Evolutionary conservation across 30 jellyfish, hydroid and myxozoan species (phyloP).

Genomic region (Turritopsis dohrnii): DNA sequence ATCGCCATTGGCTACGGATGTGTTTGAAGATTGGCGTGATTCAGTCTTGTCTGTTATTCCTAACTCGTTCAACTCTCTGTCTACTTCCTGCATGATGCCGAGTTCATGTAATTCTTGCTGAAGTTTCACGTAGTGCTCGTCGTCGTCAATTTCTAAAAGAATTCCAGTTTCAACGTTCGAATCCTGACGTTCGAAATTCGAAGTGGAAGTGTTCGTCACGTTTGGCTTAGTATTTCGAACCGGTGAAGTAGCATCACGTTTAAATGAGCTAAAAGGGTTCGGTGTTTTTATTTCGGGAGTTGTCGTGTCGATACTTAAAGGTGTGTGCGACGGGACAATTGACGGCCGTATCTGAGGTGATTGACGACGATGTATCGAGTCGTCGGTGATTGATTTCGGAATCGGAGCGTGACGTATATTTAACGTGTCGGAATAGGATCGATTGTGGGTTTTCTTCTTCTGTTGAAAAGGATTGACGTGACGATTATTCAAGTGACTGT

Average conservation of each 20-base stretch:
- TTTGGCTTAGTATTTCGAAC: too few species aligned
- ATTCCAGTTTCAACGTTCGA: slow-evolving; percentile 39
- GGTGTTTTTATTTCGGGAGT: not conserved
- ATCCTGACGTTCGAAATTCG: slow-evolving; percentile 5
- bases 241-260: not conserved
- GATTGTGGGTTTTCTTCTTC: slow-evolving; percentile 52
- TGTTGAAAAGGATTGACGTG: slow-evolving; percentile 22
- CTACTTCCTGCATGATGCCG: slow-evolving; percentile 19
- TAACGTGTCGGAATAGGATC: slow-evolving; percentile 87
- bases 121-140: slow-evolving; percentile 37
- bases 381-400: not conserved
- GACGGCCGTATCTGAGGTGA: slow-evolving; percentile 28
- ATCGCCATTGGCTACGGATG: not conserved
- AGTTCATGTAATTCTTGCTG: slow-evolving; percentile 29
- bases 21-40: slow-evolving; percentile 16
- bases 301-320: not conserved
- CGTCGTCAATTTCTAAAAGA: slow-evolving; percentile 46
- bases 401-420: slow-evolving; percentile 9
- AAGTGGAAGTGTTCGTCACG: not conserved
- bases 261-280: not conserved
- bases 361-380: not conserved
- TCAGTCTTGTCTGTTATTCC: slow-evolving; percentile 26
- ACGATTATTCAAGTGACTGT: not conserved
- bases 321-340: not conserved
- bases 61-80: not conserved